A percentile compares a stretch with the other conserved stretches of the same genome.
Conservation (phyloP, 2,888 invertebrate species). For the Eupithecia subumbrata region DNA sequence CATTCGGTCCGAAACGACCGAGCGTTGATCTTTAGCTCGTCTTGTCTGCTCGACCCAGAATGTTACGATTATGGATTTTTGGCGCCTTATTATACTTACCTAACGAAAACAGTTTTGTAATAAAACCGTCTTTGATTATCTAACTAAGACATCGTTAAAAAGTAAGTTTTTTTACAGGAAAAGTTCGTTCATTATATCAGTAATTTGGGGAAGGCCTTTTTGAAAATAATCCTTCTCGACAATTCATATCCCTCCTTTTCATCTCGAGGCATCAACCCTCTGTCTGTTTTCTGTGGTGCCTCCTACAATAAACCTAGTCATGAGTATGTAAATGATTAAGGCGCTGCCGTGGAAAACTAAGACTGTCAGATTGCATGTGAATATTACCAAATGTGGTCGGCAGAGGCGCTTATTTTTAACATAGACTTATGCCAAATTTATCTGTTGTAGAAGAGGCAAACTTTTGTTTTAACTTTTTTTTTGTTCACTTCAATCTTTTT, state of each 20-base stretch:
- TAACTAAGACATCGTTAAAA: neutral
- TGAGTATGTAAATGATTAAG: neutral
- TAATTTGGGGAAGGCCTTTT: neutral
- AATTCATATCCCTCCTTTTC: neutral
- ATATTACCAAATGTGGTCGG: no score
- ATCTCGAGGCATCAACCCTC: neutral
- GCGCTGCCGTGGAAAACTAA: no score
- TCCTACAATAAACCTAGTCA: neutral
- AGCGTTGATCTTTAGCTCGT: constrained; percentile 16
- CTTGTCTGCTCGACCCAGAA: constrained; percentile 20
- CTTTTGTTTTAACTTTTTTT: no score
- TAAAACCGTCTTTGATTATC: neutral
- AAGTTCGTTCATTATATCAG: no score
- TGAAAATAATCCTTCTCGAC: neutral
- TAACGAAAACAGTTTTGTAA: neutral
- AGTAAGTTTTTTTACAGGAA: neutral
- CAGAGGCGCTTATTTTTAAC: no score
- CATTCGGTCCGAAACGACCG: neutral
- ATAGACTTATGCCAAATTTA: no score
- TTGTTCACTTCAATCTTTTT: no score
- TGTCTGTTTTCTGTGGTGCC: neutral
- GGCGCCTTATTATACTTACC: neutral
- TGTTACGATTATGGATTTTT: constrained; percentile 9
- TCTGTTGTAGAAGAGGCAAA: no score
- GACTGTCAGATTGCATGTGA: no score